A percentile compares a stretch with the other conserved stretches of the same genome.
Evolutionary conservation across 2,797 vertebrate genomes (phyloP).

Genomic region (Nannoperca obscura): DNA sequence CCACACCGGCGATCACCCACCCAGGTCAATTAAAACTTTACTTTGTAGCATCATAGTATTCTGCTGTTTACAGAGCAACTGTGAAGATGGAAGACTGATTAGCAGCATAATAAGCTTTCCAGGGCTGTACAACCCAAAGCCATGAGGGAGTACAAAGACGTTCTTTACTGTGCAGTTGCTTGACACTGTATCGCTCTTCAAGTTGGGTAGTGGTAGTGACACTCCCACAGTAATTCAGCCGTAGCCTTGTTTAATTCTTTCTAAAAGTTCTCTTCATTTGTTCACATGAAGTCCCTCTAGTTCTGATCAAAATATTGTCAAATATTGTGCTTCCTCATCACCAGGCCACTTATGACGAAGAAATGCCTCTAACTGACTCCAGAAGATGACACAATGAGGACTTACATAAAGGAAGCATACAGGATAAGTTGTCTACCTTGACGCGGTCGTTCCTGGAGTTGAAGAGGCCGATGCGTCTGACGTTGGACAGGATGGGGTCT

Average conservation of each 20-base stretch:
- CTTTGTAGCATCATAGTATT: no score
- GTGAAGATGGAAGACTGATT: no score
- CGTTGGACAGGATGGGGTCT: conserved; percentile 93
- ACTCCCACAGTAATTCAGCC: no score
- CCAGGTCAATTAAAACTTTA: no score
- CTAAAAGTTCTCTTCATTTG: neutral
- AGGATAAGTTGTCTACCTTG: conserved; percentile 84
- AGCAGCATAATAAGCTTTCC: no score
- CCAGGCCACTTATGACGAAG: neutral
- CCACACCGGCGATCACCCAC: no score
- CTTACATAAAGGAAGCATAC: neutral
- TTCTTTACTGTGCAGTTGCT: no score
- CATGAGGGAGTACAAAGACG: no score
- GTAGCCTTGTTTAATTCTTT: neutral
- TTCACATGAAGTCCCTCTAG: neutral
- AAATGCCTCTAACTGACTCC: neutral
- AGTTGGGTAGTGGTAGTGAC: no score
- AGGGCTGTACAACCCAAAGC: no score
- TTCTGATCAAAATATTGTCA: neutral
- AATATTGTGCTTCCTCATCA: neutral
- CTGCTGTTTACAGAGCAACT: no score
- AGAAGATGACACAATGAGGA: neutral
- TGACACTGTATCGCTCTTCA: no score
- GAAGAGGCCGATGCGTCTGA: conserved; percentile 93
- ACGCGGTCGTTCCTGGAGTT: conserved; percentile 93